phyloP scores from a whole-genome alignment of 2,888 invertebrate species.

The Chrysotoxum bicinctum region DNA sequence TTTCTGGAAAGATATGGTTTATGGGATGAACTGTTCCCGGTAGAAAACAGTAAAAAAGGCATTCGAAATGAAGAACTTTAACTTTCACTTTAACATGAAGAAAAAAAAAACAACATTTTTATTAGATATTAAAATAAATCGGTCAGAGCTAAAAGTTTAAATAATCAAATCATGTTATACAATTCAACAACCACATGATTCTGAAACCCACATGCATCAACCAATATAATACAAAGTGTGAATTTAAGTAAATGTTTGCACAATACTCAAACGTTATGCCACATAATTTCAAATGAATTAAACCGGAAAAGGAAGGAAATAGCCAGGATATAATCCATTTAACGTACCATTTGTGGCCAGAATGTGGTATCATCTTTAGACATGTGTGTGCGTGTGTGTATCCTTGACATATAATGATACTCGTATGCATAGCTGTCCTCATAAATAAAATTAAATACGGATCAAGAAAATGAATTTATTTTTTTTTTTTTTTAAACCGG shows the following conservation, averaged over 20 bases:
- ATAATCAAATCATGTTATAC: neutral
- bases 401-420: neutral
- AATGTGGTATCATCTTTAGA: neutral
- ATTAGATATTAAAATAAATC: neutral
- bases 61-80: neutral
- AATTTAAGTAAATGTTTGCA: conserved; percentile 10
- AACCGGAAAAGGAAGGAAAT: conserved; percentile 17
- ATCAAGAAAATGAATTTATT: neutral
- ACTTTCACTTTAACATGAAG: neutral
- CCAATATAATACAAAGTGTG: neutral
- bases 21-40: conserved; percentile 75
- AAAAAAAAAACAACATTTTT: neutral
- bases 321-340: neutral
- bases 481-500: neutral
- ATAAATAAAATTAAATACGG: neutral
- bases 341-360: conserved; percentile 13
- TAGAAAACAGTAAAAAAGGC: neutral
- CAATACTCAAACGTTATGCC: neutral
- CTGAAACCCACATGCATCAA: neutral
- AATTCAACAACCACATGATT: neutral
- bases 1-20: conserved; percentile 73
- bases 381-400: neutral
- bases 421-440: neutral
- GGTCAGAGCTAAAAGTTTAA: neutral
- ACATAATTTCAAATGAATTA: neutral